phyloP scores from a whole-genome alignment of 2,888 invertebrate species.

The Amblyjoppa fuscipennis region DNA sequence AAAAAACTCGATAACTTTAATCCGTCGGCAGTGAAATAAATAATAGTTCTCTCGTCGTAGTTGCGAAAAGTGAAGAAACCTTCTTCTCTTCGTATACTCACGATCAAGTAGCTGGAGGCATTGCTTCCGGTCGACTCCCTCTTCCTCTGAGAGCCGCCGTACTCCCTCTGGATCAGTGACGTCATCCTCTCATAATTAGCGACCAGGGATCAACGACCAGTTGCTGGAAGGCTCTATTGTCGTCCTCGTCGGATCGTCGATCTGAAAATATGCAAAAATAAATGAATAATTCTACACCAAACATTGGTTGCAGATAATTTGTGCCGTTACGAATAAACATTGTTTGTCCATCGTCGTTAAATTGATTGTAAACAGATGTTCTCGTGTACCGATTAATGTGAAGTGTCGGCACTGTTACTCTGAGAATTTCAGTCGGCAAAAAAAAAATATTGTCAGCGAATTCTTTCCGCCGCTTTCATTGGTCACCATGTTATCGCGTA shows the following conservation, averaged over 20 bases:
- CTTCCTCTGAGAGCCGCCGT: conserved; percentile 78
- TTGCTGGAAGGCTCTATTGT: background rate
- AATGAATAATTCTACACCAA: background rate
- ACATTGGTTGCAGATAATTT: background rate
- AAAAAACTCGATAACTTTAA: background rate
- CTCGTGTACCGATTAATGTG: no score
- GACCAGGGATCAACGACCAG: conserved; percentile 66
- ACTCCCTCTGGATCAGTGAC: conserved; percentile 80
- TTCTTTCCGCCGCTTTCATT: no score
- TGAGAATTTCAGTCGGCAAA: no score
- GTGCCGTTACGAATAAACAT: background rate
- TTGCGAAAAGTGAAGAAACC: background rate
- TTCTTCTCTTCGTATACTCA: conserved; percentile 71
- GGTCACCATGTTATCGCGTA: conserved; percentile 18
- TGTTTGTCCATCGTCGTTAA: no score
- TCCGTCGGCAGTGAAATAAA: background rate
- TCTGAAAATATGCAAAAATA: conserved; percentile 27
- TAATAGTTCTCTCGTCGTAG: background rate
- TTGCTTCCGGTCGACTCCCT: conserved; percentile 82
- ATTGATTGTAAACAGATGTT: no score
- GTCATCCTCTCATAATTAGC: conserved; percentile 80
- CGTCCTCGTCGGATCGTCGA: conserved; percentile 7
- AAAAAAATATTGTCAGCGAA: no score
- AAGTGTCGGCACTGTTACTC: no score
- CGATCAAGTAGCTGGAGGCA: conserved; percentile 82